Base-by-base conservation (phyloP, 2,797 vertebrate species). In the Etheostoma nigrum region DNA sequence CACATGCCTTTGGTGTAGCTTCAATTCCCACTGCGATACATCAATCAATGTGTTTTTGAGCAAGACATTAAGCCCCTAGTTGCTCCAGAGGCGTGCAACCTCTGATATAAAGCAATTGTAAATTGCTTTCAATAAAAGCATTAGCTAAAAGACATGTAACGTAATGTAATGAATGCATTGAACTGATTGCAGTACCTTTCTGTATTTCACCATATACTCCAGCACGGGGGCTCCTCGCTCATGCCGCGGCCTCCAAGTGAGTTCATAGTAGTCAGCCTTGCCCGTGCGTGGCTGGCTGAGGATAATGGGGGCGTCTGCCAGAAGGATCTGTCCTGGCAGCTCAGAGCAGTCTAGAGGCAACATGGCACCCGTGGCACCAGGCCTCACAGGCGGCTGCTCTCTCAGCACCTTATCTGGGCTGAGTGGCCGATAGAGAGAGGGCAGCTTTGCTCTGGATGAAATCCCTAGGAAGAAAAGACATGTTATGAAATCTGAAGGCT, bases 251-350 rank as follows among this genome's bases (percentile, higher is more conserved):
- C 95, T 95, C 98, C 98, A 99, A 82, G 97, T 94, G 54, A 99
- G 95, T 23, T 99, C 98, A 0, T 99, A 99, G 21, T 96, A 96
- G 93, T 99, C 98, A 0, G 97, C 97, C 87, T 97, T 98, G 58
- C 97, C 97, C 0, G 98, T 99, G 63, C 97, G 95, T 0, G 98
- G 97, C 55, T 95, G 98, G 85, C 98, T 99, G 60, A 98, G 96
- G 87, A 99, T 99, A 89, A 99, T 79, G 5, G 98, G 98, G 0
- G 98, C 98, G 16, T 99, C 98, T 0, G 97, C 97, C 0, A 93
- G 96, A 14, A 95, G 90, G 61, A 95, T 89, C 11, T 86, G 91
- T 13, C 94, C 95, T 1, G 92, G 93, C 62, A 93, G 87, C 67
- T 93, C 84, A 0, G 92, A 92, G 86, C 98, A 99, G 76, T 95